Base-by-base conservation (phyloP, 1,140 invertebrate species). In the Leptinotarsa texana region DNA sequence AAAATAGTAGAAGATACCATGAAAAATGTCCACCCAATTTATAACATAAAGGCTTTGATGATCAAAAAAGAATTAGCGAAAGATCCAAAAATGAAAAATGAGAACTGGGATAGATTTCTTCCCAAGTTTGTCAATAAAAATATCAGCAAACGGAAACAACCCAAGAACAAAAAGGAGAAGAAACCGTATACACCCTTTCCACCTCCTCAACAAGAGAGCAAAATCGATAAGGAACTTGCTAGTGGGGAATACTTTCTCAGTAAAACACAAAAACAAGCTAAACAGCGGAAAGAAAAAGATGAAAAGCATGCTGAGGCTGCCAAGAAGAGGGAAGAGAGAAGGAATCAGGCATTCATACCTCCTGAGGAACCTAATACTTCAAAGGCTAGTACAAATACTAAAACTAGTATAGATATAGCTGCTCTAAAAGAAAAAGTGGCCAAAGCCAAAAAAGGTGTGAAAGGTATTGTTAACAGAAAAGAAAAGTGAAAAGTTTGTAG, bases 11-110 rank as follows among this genome's bases (percentile, higher is more conserved):
- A 96, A 83, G 98, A 99, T 81, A 98, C 96, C 3, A 99, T 99
- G 97, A 96, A 97, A 82, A 99, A 99, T 85, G 92, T 99, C 75
- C 98, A 99, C 89, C 98, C 98, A n/a, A 97, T 99, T 83, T 99
- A 99, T 84, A 98, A 98, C 82, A 98, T 99, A 1, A 99, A 99
- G 87, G 93, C 95, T 18, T 86, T 99, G 13, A 99, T 99, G 97
- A 98, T 99, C 65, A 99, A 99, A 86, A 89, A 92, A 81, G 97
- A 99, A 88, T 86, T 99, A 24, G 92, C 93, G 74, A 98, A 96
- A 85, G 95, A 99, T 88, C 93, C 95, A 0, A 92, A 93, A 80
- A 83, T 99, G 24, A 95, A 93, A 85, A 93, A 97, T 88, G 96
- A 99, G 87, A 96, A 94, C 84, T 99, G 98, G 98, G 95, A 98